phyloP scores from a whole-genome alignment of 2,797 vertebrate genomes.

The Ptychadena robeensis region DNA sequence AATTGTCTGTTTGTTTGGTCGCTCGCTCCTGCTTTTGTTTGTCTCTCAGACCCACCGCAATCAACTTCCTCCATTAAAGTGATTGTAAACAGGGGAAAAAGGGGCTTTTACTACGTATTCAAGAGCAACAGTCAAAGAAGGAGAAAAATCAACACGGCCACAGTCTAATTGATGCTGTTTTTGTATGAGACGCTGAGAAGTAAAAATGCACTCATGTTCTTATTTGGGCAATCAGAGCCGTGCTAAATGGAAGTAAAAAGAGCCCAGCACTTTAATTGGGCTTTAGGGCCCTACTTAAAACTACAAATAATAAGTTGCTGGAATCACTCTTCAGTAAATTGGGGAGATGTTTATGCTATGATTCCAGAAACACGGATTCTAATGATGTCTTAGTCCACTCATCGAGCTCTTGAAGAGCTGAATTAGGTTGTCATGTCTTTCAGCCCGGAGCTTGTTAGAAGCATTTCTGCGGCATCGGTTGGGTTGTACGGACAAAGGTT shows the following conservation, averaged over 20 bases:
- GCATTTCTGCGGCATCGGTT: conserved; percentile 24
- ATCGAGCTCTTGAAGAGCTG: conserved; percentile 53
- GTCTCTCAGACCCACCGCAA: conserved; percentile 72
- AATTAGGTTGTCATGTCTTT: conserved; percentile 58
- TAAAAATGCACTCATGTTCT: conserved; percentile 81
- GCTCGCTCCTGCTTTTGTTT: conserved; percentile 61
- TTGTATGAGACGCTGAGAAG: conserved; percentile 74
- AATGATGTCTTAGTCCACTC: conserved; percentile 80
- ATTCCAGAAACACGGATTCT: conserved; percentile 68
- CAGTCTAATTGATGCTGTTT: conserved; percentile 77
- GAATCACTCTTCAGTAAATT: conserved; percentile 73
- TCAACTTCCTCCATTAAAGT: conserved; percentile 72
- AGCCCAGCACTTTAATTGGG: conserved; percentile 64
- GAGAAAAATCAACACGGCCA: conserved; percentile 69
- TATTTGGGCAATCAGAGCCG: conserved; percentile 67
- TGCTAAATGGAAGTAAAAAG: conserved; percentile 69
- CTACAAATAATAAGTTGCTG: conserved; percentile 80
- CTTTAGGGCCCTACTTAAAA: conserved; percentile 70
- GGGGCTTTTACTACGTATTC: conserved; percentile 73
- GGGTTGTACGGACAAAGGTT: background rate
- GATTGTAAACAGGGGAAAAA: conserved; percentile 66
- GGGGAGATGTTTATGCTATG: conserved; percentile 75
- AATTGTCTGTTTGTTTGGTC: conserved; percentile 65
- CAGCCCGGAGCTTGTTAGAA: conserved; percentile 52
- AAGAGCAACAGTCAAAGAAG: conserved; percentile 70